These are phyloP conservation scores for Toxotes lorentzi DNA, from an alignment of 2,797 vertebrate genomes.

Conservation along the genomic window DNA sequence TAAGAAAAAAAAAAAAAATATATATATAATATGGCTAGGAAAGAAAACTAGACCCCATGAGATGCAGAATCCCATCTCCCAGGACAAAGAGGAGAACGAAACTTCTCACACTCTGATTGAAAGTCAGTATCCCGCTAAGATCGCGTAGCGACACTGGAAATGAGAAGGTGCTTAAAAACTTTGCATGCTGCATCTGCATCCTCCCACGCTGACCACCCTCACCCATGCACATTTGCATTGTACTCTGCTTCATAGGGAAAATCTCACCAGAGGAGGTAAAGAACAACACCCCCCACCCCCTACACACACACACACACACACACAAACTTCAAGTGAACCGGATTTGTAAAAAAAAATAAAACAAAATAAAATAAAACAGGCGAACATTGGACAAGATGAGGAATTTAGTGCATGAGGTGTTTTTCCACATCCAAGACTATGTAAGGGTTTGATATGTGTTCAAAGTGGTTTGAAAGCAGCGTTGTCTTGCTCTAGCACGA, in stretches of 20 bases:
- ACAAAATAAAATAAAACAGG: neutral
- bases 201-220: constrained; percentile 41
- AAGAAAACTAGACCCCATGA: neutral
- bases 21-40: neutral
- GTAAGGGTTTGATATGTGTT: constrained; percentile 49
- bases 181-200: constrained; percentile 24
- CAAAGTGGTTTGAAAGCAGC: constrained; percentile 49
- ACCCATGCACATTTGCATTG: constrained; percentile 30
- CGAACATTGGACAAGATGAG: constrained; percentile 26
- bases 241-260: neutral
- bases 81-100: neutral
- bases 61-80: constrained; percentile 18
- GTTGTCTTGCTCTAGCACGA: constrained; percentile 34
- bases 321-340: neutral
- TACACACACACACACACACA: no score
- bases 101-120: constrained; percentile 30
- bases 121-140: constrained; percentile 45
- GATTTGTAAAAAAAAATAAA: constrained; percentile 1
- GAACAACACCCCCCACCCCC: neutral
- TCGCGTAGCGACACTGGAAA: constrained; percentile 16
- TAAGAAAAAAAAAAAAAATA: no score
- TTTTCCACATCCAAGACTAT: constrained; percentile 29
- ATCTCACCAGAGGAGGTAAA: constrained; percentile 7
- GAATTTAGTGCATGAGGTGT: constrained; percentile 13
- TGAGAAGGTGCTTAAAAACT: constrained; percentile 36